Evolutionary conservation across 2,888 invertebrate genomes (phyloP).

Genomic region (Caenorhabditis sinica): DNA sequence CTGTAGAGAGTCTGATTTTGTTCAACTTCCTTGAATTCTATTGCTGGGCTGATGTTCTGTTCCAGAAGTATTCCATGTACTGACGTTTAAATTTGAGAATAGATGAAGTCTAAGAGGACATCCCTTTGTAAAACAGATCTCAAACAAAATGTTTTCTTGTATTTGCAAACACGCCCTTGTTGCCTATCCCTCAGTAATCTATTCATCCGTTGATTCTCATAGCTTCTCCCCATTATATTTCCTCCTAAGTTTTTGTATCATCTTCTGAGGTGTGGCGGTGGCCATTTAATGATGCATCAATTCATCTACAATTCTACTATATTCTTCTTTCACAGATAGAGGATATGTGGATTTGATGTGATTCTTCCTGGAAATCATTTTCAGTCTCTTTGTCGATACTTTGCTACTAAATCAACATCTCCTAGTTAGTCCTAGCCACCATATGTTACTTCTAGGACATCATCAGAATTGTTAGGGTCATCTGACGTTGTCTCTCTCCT

Average conservation of each 20-base stretch:
- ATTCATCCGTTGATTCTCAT: conserved; percentile 31
- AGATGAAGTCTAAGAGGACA: too few relatives aligned
- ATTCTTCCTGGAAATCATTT: background rate
- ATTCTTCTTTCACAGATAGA: conserved; percentile 9
- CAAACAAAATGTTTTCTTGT: background rate
- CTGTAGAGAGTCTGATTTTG: too few relatives aligned
- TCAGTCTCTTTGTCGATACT: too few relatives aligned
- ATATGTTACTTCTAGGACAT: background rate
- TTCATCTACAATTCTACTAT: conserved; percentile 6
- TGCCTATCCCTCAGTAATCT: background rate
- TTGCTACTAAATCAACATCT: background rate
- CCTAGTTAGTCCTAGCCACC: background rate
- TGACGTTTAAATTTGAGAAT: background rate
- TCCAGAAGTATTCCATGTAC: too few relatives aligned
- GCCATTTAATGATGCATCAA: conserved; percentile 25
- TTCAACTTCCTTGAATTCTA: too few relatives aligned
- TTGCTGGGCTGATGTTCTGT: too few relatives aligned
- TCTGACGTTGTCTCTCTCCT: background rate
- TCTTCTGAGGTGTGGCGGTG: conserved; percentile 24
- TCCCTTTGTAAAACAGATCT: background rate
- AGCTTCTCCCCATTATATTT: background rate
- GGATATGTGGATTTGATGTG: background rate
- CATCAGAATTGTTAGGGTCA: conserved; percentile 7
- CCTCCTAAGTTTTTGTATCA: conserved; percentile 13
- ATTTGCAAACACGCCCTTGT: conserved; percentile 8